These are phyloP conservation scores for Apolygus lucorum DNA, from an alignment of 1,140 invertebrate species.

Conservation along the genomic window DNA sequence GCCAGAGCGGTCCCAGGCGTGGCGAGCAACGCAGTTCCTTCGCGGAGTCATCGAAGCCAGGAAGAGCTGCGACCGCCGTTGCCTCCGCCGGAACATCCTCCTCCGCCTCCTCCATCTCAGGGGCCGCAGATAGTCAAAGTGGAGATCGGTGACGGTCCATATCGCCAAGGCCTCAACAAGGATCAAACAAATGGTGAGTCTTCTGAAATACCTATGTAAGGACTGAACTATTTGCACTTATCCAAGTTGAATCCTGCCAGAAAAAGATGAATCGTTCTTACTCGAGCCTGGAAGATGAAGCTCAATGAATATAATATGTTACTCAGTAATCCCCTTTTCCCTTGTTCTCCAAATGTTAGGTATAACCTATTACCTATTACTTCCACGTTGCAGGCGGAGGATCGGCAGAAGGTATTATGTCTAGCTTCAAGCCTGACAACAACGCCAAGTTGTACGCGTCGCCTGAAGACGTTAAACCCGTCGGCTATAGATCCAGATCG, in stretches of 20 bases:
- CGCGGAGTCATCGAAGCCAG: constrained; percentile 55
- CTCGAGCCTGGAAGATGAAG: too few relatives aligned
- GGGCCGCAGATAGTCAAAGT: constrained; percentile 33
- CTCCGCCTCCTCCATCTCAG: constrained; percentile 36
- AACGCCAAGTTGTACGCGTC: constrained; percentile 81
- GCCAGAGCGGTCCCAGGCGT: constrained; percentile 23
- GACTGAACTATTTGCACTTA: neutral
- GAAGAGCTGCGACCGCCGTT: constrained; percentile 63
- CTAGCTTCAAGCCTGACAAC: constrained; percentile 73
- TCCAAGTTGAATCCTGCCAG: too few relatives aligned
- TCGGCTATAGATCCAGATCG: constrained; percentile 63
- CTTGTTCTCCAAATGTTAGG: too few relatives aligned
- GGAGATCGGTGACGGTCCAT: constrained; percentile 24
- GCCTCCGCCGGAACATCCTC: constrained; percentile 31
- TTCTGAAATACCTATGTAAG: neutral
- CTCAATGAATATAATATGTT: too few relatives aligned
- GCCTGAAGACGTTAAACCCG: constrained; percentile 70
- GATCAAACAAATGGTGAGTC: neutral
- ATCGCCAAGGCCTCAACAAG: constrained; percentile 3
- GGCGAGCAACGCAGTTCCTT: neutral
- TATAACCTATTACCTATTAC: too few relatives aligned
- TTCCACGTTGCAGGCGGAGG: too few relatives aligned
- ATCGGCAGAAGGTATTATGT: constrained; percentile 50
- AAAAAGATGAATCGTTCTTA: too few relatives aligned
- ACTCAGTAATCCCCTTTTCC: too few relatives aligned